Percentiles rank a stretch among this genome's conserved stretches.
These are phyloP conservation scores for Salvelinus fontinalis DNA, from an alignment of 2,113 vertebrate genomes.

Conservation along the genomic window DNA sequence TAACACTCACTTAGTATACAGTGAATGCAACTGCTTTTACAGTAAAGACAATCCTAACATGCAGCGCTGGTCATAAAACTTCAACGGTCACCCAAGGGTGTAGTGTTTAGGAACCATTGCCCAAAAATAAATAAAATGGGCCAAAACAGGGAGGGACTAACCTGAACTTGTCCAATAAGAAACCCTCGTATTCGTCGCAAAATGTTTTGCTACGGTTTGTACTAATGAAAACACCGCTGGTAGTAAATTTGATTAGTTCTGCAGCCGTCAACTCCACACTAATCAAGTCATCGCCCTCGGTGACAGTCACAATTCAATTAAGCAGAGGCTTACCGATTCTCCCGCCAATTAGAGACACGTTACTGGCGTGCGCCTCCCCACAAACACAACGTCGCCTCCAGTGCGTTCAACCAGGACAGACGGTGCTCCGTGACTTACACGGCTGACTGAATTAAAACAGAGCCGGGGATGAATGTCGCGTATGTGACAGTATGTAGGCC, in stretches of 20 bases:
- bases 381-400: conserved; percentile 36
- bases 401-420: conserved; percentile 37
- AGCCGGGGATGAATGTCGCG: no score
- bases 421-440: conserved; percentile 23
- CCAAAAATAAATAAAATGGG: no score
- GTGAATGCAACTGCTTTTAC: not conserved
- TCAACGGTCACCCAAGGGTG: not conserved
- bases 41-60: not conserved
- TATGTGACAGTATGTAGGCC: no score
- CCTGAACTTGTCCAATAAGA: no score
- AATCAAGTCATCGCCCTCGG: conserved; percentile 41
- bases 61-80: not conserved
- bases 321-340: conserved; percentile 52
- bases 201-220: no score
- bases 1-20: not conserved
- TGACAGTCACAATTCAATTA: conserved; percentile 61
- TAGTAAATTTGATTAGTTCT: not conserved
- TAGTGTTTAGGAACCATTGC: no score
- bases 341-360: conserved; percentile 59
- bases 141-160: no score
- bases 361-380: conserved; percentile 7
- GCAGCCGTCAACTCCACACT: conserved; percentile 41
- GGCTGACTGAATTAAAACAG: no score
- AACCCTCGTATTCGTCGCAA: no score
- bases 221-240: no score